A percentile compares a stretch with the other conserved stretches of the same genome.
These are phyloP conservation scores for Dermochelys coriacea DNA, from an alignment of 2,797 vertebrate genomes.

Conservation along the genomic window DNA sequence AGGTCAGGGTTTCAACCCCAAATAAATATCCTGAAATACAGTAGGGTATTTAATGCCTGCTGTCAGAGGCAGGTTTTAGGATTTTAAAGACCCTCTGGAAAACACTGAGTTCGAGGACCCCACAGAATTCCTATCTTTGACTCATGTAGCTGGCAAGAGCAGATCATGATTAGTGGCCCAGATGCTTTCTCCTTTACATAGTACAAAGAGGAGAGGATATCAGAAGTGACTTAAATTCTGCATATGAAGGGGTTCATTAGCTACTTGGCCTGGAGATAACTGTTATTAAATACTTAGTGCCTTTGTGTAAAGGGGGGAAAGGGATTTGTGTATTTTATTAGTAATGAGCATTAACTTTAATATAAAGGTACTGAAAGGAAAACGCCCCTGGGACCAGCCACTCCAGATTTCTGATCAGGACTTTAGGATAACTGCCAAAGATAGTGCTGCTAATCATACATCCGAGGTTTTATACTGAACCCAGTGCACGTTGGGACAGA, in stretches of 20 bases:
- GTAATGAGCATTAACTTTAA: background rate
- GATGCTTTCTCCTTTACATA: background rate
- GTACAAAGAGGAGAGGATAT: background rate
- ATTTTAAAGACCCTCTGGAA: background rate
- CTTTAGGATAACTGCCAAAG: background rate
- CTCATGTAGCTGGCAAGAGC: background rate
- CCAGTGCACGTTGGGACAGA: background rate
- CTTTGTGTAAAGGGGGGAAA: background rate
- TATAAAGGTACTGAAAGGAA: background rate
- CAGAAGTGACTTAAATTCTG: fast-evolving
- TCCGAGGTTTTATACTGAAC: background rate
- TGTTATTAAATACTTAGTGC: background rate
- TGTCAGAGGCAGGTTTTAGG: background rate
- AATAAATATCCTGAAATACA: background rate
- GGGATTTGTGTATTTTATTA: background rate
- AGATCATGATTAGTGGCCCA: background rate
- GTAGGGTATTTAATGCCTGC: background rate
- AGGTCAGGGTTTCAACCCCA: background rate
- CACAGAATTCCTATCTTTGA: background rate
- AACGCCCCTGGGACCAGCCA: background rate
- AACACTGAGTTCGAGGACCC: background rate
- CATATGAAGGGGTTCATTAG: background rate
- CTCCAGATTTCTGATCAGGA: background rate
- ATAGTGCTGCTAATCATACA: background rate
- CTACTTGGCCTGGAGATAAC: background rate